These are phyloP conservation scores for Epicampocera succincta DNA, from an alignment of 2,888 invertebrate species.

Conservation along the genomic window DNA sequence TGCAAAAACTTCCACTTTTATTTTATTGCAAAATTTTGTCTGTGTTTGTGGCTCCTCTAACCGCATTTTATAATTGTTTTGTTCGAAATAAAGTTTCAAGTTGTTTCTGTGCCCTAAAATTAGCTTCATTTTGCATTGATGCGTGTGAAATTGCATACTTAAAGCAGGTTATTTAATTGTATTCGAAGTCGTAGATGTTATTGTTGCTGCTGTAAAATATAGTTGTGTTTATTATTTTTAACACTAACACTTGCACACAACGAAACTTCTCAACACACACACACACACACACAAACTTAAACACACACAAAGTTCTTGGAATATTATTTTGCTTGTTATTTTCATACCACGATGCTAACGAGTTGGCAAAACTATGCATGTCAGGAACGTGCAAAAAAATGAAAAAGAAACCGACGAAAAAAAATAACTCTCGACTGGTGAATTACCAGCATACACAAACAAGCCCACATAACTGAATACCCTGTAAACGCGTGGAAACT, in stretches of 20 bases:
- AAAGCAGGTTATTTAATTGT: slow-evolving; percentile 57
- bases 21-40: neutral
- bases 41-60: slow-evolving; percentile 1
- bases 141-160: slow-evolving; percentile 70
- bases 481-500: neutral
- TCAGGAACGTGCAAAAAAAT: slow-evolving; percentile 26
- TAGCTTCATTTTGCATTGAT: slow-evolving; percentile 72
- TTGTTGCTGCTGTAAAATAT: slow-evolving; percentile 10
- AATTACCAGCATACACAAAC: too few relatives aligned
- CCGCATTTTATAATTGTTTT: slow-evolving; percentile 12
- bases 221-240: slow-evolving; percentile 27
- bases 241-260: neutral
- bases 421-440: neutral
- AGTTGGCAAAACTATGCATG: slow-evolving; percentile 54
- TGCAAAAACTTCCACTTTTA: too few relatives aligned
- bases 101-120: slow-evolving; percentile 69
- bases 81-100: too few relatives aligned
- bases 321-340: slow-evolving; percentile 60
- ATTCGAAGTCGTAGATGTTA: slow-evolving; percentile 1
- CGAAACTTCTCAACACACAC: neutral
- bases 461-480: neutral
- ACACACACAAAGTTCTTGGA: slow-evolving; percentile 10
- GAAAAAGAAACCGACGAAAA: slow-evolving; percentile 5
- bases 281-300: neutral
- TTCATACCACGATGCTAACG: slow-evolving; percentile 70